Evolutionary conservation across 2,888 invertebrate genomes (phyloP), one percentile per base, ranked within the genome.

Genomic region (Rhagophthalmus giganteus): DNA sequence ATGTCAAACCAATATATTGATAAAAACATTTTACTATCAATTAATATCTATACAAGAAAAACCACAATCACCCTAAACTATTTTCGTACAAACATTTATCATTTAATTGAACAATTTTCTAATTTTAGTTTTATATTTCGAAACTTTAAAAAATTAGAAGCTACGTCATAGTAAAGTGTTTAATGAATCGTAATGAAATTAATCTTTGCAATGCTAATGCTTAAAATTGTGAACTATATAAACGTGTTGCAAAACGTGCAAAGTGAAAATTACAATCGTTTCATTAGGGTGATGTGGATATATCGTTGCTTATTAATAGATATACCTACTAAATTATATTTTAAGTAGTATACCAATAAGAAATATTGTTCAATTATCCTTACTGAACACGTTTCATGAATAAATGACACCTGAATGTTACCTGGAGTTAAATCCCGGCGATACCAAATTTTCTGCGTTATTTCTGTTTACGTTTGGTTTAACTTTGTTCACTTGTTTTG

Each of bases 401-500:
- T 14, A 24, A 26, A 25, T 12, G 13, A 2, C 26, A n/a, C n/a
- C 7, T 16, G 34, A 42, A 12, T 28, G 33, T 60, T 71, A 74
- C 81, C 81, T 80, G 67, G 84, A 82, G 73, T 85, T 86, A 73
- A 85, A 86, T 57, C 79, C 79, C 59, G 85, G 84, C 59, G 85
- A 82, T 42, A 77, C 83, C 74, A 85, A 81, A 76, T 85, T 86
- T 65, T 91, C 90, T 26, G 84, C 83, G 39, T 86, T 81, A 51
- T 83, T 83, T 74, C 90, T 81, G 71, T 87, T 90, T 53, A 90
- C 88, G 67, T 88, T 91, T 32, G 91, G 91, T 74, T 91, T 92
- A 66, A 91, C 90, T 76, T 91, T 91, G 79, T 90, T 91, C 72
- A 91, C 89, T 76, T 91, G 90, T 70, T 91, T 86, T 61, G 87